Evolutionary conservation across 2,888 invertebrate genomes (phyloP).

Genomic region (Uropetala carovei): DNA sequence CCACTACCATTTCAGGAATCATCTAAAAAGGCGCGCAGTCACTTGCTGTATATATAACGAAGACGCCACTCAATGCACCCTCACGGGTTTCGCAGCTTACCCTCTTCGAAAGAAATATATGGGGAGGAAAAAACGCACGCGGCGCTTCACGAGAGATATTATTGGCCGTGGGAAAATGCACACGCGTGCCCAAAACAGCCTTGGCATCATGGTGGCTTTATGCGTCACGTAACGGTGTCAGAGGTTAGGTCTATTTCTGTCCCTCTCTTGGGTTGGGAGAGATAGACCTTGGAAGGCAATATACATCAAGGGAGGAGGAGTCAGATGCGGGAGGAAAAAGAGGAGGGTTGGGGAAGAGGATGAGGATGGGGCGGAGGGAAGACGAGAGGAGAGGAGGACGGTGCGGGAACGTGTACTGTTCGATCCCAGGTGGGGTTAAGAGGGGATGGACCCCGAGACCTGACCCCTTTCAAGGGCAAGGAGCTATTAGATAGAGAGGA

Average conservation of each 20-base stretch:
- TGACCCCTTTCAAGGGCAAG: constrained; percentile 16
- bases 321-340: background rate
- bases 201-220: constrained; percentile 25
- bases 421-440: background rate
- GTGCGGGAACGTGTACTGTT: background rate
- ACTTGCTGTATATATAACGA: no score
- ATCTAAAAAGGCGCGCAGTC: no score
- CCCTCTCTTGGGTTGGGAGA: constrained; percentile 7
- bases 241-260: constrained; percentile 60
- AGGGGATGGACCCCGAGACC: background rate
- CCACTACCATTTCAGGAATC: no score
- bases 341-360: background rate
- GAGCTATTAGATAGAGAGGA: background rate
- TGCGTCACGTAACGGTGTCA: constrained; percentile 58
- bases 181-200: constrained; percentile 27
- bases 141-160: background rate
- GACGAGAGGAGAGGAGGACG: background rate
- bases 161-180: constrained; percentile 43
- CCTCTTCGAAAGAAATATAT: no score
- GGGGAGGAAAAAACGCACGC: background rate
- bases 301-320: background rate
- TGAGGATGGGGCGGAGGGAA: background rate
- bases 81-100: background rate
- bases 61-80: background rate
- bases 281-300: constrained; percentile 49